A percentile compares a stretch with the other conserved stretches of the same genome.
These are phyloP conservation scores for Popillia japonica DNA, from an alignment of 1,140 invertebrate genomes.

Conservation along the genomic window DNA sequence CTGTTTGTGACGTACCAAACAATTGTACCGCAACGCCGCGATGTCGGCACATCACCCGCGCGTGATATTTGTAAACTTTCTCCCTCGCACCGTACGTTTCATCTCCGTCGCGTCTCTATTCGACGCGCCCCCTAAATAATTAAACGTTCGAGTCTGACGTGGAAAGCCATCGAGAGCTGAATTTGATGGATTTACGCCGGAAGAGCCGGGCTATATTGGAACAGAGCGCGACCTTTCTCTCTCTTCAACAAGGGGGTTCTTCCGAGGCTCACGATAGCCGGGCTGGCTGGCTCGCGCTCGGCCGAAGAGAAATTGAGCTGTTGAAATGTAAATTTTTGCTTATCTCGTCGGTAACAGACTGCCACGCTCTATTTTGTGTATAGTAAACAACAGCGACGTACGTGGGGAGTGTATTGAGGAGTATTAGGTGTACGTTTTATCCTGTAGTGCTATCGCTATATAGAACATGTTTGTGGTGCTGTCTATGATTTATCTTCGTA, in stretches of 20 bases:
- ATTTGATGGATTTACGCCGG: conserved; percentile 23
- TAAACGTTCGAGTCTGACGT: conserved; percentile 26
- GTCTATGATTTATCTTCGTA: background rate
- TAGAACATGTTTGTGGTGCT: background rate
- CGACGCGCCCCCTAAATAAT: conserved; percentile 23
- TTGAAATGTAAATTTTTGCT: conserved; percentile 33
- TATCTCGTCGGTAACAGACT: conserved; percentile 9
- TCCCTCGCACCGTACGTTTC: too few relatives aligned
- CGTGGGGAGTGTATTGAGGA: background rate
- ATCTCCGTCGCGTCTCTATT: too few relatives aligned
- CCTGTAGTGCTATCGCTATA: background rate
- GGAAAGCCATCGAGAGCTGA: conserved; percentile 13
- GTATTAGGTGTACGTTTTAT: background rate
- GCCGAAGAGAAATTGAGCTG: conserved; percentile 18
- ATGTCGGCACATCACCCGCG: too few relatives aligned
- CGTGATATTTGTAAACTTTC: too few relatives aligned
- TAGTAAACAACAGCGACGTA: background rate
- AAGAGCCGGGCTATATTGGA: conserved; percentile 12
- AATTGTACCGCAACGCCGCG: too few relatives aligned
- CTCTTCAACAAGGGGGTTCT: too few relatives aligned
- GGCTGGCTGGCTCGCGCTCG: background rate
- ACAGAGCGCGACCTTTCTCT: too few relatives aligned
- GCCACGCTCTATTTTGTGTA: background rate
- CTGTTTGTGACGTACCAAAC: too few relatives aligned
- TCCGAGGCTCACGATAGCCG: background rate